A percentile compares a stretch with the other conserved stretches of the same genome.
phyloP scores from a whole-genome alignment of 2,797 vertebrate species.

The Gallinago stenura region DNA sequence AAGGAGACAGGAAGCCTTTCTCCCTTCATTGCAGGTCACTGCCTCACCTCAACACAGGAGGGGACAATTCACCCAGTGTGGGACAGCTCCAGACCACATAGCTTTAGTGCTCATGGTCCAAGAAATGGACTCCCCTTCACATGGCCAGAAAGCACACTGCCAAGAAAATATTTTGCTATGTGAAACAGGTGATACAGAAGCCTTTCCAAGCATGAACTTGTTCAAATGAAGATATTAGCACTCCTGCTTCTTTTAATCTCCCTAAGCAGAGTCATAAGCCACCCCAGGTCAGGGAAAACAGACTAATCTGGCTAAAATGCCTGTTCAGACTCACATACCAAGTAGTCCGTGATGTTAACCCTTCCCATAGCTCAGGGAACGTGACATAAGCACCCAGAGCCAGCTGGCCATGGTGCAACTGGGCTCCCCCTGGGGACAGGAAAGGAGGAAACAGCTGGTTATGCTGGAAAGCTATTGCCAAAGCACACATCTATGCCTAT shows the following conservation, averaged over 20 bases:
- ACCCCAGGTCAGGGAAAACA: background rate
- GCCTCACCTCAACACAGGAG: background rate
- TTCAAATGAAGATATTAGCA: background rate
- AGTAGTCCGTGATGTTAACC: background rate
- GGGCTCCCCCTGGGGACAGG: background rate
- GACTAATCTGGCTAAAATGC: background rate
- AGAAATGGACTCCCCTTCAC: background rate
- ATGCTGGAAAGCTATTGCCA: background rate
- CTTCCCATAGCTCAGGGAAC: background rate
- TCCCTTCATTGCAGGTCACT: background rate
- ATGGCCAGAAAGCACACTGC: background rate
- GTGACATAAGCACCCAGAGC: background rate
- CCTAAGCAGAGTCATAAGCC: background rate
- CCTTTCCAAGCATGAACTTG: background rate
- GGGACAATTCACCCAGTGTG: background rate
- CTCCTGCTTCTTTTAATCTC: conserved; percentile 12
- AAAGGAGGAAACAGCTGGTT: background rate
- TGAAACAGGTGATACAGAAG: background rate
- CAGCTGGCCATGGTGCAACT: background rate
- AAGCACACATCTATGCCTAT: background rate
- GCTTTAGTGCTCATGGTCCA: background rate
- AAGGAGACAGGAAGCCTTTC: background rate
- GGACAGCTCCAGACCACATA: background rate
- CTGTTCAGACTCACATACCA: background rate
- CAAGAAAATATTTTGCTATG: background rate